Conservation (phyloP, 2,113 vertebrate genomes). For the Merops nubicus region DNA sequence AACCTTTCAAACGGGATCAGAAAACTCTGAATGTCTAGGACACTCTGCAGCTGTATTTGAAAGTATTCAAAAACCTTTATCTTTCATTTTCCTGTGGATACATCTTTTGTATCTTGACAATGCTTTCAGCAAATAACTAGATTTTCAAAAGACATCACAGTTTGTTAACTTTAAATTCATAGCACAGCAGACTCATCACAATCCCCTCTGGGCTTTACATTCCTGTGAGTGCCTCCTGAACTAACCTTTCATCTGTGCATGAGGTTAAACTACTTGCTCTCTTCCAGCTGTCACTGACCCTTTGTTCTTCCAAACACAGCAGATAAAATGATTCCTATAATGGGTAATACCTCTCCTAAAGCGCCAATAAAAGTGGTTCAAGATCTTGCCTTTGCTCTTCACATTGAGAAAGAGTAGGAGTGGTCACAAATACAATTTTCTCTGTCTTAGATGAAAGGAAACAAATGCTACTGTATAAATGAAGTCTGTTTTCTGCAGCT, state of each 20-base stretch:
- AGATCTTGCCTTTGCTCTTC: neutral
- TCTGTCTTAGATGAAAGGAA: neutral
- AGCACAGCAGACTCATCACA: neutral
- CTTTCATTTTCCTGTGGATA: neutral
- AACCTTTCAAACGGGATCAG: neutral
- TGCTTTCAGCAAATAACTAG: neutral
- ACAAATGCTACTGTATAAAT: neutral
- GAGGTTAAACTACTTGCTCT: neutral
- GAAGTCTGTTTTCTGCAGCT: neutral
- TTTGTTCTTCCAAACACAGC: neutral
- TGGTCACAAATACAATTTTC: neutral
- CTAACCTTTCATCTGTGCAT: neutral
- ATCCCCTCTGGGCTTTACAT: neutral
- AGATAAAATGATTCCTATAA: neutral
- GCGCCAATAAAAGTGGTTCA: neutral
- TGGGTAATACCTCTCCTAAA: neutral
- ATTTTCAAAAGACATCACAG: neutral
- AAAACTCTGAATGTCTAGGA: neutral
- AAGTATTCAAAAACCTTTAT: neutral
- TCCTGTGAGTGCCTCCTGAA: neutral
- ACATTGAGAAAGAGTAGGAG: neutral
- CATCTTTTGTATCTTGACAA: neutral
- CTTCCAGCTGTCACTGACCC: neutral
- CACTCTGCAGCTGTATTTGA: neutral
- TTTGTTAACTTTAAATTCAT: conserved; percentile 1